phyloP scores from a whole-genome alignment of 37 sponge, comb jelly and placozoan genomes.

The Agelas oroides region DNA sequence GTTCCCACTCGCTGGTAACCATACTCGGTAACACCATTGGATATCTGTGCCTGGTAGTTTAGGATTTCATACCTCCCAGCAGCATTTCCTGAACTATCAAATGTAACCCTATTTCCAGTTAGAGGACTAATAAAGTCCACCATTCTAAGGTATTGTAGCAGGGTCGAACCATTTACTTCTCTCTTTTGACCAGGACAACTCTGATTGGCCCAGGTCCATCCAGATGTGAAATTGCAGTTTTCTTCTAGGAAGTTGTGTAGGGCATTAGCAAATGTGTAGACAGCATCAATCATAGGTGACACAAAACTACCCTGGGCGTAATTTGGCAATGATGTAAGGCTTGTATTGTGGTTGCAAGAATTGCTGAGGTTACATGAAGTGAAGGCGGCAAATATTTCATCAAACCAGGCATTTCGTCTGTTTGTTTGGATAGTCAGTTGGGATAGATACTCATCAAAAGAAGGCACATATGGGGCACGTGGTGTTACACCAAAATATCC shows the following conservation, averaged over 20 bases:
- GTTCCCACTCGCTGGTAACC: background rate
- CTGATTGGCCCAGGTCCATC: constrained; percentile 7
- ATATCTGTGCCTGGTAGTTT: background rate
- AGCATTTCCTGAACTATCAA: constrained; percentile 44
- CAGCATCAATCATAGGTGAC: constrained; percentile 72
- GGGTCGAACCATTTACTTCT: constrained; percentile 9
- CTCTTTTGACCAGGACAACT: constrained; percentile 38
- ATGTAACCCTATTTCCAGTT: constrained; percentile 28
- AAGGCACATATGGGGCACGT: background rate
- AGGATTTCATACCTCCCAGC: constrained; percentile 32
- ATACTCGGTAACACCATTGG: constrained; percentile 2
- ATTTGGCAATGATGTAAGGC: background rate
- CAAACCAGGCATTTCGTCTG: constrained; percentile 48
- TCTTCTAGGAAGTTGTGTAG: constrained; percentile 49
- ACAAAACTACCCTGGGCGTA: constrained; percentile 33
- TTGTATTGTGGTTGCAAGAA: background rate
- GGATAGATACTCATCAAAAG: constrained; percentile 51
- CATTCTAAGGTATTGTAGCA: constrained; percentile 20
- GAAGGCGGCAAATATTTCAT: constrained; percentile 14
- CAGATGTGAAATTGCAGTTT: constrained; percentile 46
- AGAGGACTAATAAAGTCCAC: constrained; percentile 23
- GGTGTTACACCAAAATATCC: constrained; percentile 54
- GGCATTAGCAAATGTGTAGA: constrained; percentile 65
- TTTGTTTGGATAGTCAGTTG: constrained; percentile 38
- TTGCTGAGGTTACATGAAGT: no score